Evolutionary conservation across 2,797 vertebrate genomes (phyloP).

Genomic region (Clarias fuscus): DNA sequence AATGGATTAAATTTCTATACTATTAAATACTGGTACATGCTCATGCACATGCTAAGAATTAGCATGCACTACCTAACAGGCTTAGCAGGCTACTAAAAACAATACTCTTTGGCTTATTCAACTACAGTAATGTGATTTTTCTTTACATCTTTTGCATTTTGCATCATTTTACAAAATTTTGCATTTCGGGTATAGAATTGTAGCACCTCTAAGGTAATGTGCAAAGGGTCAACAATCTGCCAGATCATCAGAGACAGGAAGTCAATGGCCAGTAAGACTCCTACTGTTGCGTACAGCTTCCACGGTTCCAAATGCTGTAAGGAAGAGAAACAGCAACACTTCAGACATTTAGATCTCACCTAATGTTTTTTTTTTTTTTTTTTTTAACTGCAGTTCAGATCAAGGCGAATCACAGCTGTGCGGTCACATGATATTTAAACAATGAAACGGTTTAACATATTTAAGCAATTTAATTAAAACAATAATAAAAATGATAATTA

Average conservation of each 20-base stretch:
- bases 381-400: neutral
- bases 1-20: too few species aligned
- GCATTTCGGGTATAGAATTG: neutral
- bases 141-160: neutral
- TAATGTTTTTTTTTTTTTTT: neutral
- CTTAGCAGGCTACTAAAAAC: neutral
- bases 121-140: neutral
- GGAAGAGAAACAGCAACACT: conserved; percentile 7
- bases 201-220: conserved; percentile 87
- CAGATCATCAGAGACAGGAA: conserved; percentile 87
- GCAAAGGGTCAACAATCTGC: conserved; percentile 92
- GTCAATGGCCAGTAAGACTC: conserved; percentile 85
- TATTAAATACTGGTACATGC: too few species aligned
- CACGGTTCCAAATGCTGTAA: conserved; percentile 89
- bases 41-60: neutral
- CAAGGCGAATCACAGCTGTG: neutral
- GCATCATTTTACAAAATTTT: neutral
- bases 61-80: neutral
- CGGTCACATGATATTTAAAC: neutral
- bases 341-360: neutral
- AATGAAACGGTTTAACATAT: neutral
- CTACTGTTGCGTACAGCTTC: conserved; percentile 92
- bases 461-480: too few species aligned
- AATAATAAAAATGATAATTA: too few species aligned
- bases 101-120: neutral